Conservation (phyloP, 1,140 invertebrate genomes). For the Bombus consobrinus region DNA sequence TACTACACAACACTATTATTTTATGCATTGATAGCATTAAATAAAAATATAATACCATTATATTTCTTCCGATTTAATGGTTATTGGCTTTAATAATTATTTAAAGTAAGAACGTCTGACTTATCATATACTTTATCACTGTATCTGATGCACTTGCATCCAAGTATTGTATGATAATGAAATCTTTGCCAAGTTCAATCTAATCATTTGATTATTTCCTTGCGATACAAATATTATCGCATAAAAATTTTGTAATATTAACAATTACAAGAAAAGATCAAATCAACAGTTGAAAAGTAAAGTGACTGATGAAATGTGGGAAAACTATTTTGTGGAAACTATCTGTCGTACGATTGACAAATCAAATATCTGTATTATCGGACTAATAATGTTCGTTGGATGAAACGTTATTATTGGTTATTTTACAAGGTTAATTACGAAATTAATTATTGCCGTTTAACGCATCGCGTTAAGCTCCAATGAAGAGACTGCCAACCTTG, state of each 20-base stretch:
- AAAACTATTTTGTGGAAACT: no score
- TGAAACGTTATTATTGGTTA: slow-evolving; percentile 13
- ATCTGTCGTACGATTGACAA: not conserved
- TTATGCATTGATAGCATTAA: no score
- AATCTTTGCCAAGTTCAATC: not conserved
- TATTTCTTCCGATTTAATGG: no score
- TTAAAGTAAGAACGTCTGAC: not conserved
- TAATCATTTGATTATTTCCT: not conserved
- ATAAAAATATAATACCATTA: no score
- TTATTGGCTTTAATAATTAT: no score
- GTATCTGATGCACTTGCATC: not conserved
- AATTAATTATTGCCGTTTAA: slow-evolving; percentile 33
- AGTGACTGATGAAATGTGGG: no score
- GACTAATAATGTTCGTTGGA: not conserved
- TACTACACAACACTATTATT: no score
- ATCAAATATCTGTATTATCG: not conserved
- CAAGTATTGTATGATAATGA: not conserved
- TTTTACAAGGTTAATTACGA: slow-evolving; percentile 33
- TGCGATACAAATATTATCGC: not conserved
- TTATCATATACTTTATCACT: not conserved
- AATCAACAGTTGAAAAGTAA: no score
- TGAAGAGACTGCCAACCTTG: slow-evolving; percentile 37
- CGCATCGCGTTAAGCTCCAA: slow-evolving; percentile 21
- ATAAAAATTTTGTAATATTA: no score
- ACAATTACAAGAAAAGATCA: no score